phyloP scores from a whole-genome alignment of 2,797 vertebrate genomes.

The Chelon labrosus region DNA sequence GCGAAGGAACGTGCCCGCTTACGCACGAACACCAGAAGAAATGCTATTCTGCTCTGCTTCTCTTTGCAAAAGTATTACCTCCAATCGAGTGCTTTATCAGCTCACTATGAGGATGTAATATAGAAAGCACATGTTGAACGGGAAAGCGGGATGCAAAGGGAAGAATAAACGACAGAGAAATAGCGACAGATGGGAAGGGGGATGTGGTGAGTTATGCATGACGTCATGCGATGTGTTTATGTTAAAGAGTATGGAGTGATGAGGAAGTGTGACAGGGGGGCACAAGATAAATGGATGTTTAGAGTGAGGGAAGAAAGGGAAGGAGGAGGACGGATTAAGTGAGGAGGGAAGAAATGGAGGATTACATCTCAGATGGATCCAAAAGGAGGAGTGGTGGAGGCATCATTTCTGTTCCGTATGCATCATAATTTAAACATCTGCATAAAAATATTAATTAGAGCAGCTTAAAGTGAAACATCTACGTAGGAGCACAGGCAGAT shows the following conservation, averaged over 20 bases:
- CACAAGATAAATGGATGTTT: conserved; percentile 36
- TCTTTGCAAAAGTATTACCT: not conserved
- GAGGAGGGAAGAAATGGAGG: not conserved
- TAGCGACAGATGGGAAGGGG: conserved; percentile 56
- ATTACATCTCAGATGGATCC: too few relatives aligned
- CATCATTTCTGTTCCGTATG: not conserved
- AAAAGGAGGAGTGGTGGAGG: not conserved
- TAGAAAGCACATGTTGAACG: conserved; percentile 40
- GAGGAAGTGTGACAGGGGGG: conserved; percentile 26
- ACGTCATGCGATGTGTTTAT: conserved; percentile 39
- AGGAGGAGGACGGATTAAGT: not conserved
- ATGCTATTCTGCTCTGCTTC: not conserved
- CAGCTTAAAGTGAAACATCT: too few relatives aligned
- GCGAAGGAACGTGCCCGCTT: conserved; percentile 7
- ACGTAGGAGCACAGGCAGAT: too few relatives aligned
- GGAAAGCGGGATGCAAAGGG: conserved; percentile 2
- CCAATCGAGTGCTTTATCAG: conserved; percentile 8
- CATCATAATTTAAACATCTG: too few relatives aligned
- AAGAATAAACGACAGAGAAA: not conserved
- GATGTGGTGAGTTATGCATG: conserved; percentile 37
- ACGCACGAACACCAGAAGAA: not conserved
- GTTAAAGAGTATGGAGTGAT: conserved; percentile 31
- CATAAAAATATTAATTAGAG: too few relatives aligned
- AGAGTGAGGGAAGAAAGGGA: not conserved
- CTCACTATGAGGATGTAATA: conserved; percentile 1